Conservation (phyloP, 64 coral and sea anemone genomes). For the Porites australiensis region DNA sequence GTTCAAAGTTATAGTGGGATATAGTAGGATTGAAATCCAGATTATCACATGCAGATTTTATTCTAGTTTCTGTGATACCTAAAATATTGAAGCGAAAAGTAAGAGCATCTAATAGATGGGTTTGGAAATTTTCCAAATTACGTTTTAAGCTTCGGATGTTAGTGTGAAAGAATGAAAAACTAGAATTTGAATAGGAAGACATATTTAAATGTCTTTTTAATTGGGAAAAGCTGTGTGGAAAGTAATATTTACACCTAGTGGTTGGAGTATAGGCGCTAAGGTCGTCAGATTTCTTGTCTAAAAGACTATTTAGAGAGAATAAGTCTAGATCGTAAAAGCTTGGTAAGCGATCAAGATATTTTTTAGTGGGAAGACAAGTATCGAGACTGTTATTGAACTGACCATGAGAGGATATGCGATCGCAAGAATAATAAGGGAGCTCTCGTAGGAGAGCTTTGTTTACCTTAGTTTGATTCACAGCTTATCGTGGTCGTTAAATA, state of each 20-base stretch:
- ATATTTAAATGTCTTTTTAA: not conserved
- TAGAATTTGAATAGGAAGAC: conserved; percentile 4
- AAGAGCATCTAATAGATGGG: no score
- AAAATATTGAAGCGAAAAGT: no score
- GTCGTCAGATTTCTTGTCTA: not conserved
- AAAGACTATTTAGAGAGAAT: conserved; percentile 4
- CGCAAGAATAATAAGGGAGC: no score
- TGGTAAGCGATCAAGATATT: no score
- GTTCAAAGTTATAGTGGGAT: not conserved
- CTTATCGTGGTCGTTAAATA: no score
- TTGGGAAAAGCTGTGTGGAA: conserved; percentile 1
- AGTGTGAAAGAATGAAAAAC: not conserved
- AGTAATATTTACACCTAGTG: not conserved
- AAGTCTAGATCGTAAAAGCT: not conserved
- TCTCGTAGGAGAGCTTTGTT: no score
- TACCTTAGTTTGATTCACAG: no score
- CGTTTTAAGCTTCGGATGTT: not conserved
- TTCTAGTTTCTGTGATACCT: no score
- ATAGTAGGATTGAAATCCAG: conserved; percentile 10
- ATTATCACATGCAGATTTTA: not conserved
- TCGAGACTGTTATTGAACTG: no score
- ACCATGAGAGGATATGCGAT: no score
- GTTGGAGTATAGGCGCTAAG: conserved; percentile 5
- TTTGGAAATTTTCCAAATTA: not conserved
- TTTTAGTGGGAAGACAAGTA: no score